phyloP scores from a whole-genome alignment of 2,888 invertebrate genomes.

The Zonitis immaculata region DNA sequence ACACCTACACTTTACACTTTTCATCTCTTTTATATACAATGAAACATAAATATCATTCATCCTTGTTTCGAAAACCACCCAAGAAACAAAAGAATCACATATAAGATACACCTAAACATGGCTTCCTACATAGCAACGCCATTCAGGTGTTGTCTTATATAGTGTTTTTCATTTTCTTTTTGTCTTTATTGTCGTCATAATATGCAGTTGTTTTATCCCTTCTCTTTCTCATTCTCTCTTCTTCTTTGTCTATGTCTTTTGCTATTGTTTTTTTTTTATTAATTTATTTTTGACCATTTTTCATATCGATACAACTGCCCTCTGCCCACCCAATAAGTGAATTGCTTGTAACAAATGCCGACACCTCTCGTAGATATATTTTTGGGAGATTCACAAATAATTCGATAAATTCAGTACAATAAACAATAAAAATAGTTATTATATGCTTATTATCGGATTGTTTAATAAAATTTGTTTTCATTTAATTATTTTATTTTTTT shows the following conservation, averaged over 20 bases:
- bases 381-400: slow-evolving; percentile 23
- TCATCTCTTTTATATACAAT: background rate
- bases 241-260: background rate
- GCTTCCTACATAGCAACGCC: slow-evolving; percentile 47
- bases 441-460: too few relatives aligned
- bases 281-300: background rate
- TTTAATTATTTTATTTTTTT: too few relatives aligned
- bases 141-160: slow-evolving; percentile 45
- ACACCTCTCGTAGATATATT: slow-evolving; percentile 40
- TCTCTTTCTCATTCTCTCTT: background rate
- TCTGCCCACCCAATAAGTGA: slow-evolving; percentile 48
- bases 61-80: slow-evolving; percentile 43
- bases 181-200: background rate
- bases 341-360: slow-evolving; percentile 44
- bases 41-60: slow-evolving; percentile 10
- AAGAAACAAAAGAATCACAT: slow-evolving; percentile 44
- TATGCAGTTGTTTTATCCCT: background rate
- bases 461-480: too few relatives aligned
- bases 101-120: slow-evolving; percentile 40
- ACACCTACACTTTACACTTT: slow-evolving; percentile 11
- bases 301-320: slow-evolving; percentile 41
- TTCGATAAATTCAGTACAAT: too few relatives aligned
- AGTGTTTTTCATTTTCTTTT: slow-evolving; percentile 33
- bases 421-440: too few relatives aligned
- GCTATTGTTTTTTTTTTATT: too few relatives aligned